Evolutionary conservation across 2,113 vertebrate species (phyloP), one percentile per base, ranked within the genome.

Genomic region (Poeciliopsis occidentalis): DNA sequence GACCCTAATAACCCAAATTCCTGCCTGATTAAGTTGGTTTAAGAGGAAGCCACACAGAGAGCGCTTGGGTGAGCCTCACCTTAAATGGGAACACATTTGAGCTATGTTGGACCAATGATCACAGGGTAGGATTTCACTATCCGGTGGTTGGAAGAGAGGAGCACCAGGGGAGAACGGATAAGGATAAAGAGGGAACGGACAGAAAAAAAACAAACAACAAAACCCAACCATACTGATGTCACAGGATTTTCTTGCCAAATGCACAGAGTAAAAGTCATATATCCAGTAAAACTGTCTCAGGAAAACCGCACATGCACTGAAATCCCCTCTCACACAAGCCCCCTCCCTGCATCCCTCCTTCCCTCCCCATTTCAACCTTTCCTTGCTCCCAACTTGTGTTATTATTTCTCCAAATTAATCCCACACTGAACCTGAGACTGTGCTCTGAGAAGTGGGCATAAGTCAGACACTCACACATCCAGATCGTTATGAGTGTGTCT

Each of bases 11-110:
- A 91, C 85, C 87, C 76, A 71, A 90, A 93, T 92, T 93, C 92
- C 92, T 90, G 87, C 78, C 84, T 90, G 90, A 93, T 92, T 93
- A 89, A 91, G 90, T 88, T 91, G 91, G 87, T 92, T 93, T 82
- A 88, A 87, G 85, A 91, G 86, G 87, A 85, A 91, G 86, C 86
- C 86, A 90, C 91, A 91, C 87, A 90, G 86, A 87, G 81, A 90
- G 90, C 61, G 61, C 47, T 71, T 82, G 88, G 87, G 73, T 84
- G 88, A 88, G 83, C 87, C 84, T 91, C 90, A 89, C 92, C 92
- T 93, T 93, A 93, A 93, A 94, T 93, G 93, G 93, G 89, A 93
- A 92, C 84, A 90, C 85, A 88, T 87, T 89, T 82, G 83, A 81
- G 80, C 77, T 31, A 30, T 22, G 88, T 81, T 72, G 82, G 88